A percentile compares a stretch with the other conserved stretches of the same genome.
These are phyloP conservation scores for Platorchestia sp. DNA, from an alignment of 1,140 invertebrate species.

Conservation along the genomic window DNA sequence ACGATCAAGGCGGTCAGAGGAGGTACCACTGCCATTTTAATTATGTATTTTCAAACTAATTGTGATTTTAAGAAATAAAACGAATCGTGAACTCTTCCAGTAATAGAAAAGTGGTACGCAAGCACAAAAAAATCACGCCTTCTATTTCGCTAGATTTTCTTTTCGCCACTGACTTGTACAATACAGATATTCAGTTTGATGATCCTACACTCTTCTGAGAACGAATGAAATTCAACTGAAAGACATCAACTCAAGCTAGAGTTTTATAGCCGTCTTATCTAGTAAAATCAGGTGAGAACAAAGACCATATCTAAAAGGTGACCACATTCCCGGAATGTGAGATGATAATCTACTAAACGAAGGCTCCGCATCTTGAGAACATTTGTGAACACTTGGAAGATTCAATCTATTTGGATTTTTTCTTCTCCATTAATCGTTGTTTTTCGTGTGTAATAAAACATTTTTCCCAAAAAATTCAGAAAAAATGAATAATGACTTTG, in stretches of 20 bases:
- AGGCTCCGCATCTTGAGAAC: neutral
- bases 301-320: neutral
- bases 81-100: neutral
- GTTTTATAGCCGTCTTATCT: neutral
- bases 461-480: neutral
- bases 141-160: neutral
- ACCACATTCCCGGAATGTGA: neutral
- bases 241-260: neutral
- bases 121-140: neutral
- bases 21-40: neutral
- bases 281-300: neutral
- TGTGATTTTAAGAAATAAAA: neutral
- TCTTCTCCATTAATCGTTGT: neutral
- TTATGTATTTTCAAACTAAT: neutral
- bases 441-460: neutral
- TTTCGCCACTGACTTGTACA: neutral
- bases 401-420: neutral
- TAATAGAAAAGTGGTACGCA: neutral
- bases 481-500: neutral
- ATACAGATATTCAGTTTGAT: neutral
- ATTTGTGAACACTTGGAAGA: neutral
- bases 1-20: slow-evolving; percentile 3
- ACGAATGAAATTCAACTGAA: neutral
- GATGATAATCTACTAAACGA: neutral
- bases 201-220: neutral